phyloP scores from a whole-genome alignment of 2,113 vertebrate genomes.

The Leptobrachium ailaonicum region DNA sequence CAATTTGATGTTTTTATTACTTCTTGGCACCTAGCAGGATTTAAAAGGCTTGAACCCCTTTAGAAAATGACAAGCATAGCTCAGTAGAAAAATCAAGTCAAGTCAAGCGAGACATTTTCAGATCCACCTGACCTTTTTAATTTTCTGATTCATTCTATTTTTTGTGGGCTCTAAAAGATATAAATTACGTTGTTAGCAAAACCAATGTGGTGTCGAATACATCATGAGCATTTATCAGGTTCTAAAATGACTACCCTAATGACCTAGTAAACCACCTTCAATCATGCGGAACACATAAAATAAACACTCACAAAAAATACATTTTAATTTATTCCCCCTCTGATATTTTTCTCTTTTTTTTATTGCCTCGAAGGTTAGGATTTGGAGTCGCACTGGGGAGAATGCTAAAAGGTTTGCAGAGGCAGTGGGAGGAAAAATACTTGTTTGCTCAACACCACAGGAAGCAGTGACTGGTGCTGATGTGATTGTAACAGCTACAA shows the following conservation, averaged over 20 bases:
- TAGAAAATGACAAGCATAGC: too few relatives aligned
- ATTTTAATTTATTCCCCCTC: background rate
- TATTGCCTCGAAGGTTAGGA: conserved; percentile 72
- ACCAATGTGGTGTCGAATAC: background rate
- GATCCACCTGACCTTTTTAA: too few relatives aligned
- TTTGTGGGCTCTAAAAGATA: background rate
- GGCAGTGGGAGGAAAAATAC: conserved; percentile 66
- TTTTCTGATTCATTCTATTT: too few relatives aligned
- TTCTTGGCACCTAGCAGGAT: too few relatives aligned
- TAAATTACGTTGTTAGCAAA: background rate
- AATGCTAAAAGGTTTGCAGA: conserved; percentile 68
- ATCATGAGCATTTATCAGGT: background rate
- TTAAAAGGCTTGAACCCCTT: too few relatives aligned
- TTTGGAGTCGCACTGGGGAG: conserved; percentile 81
- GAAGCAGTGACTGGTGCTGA: conserved; percentile 86
- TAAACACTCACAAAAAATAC: background rate
- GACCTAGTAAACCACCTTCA: background rate
- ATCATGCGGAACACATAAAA: background rate
- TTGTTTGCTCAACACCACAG: conserved; percentile 71
- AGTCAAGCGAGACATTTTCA: too few relatives aligned
- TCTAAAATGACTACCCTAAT: background rate
- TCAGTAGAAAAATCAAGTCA: too few relatives aligned
- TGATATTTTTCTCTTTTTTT: background rate
- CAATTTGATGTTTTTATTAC: too few relatives aligned
- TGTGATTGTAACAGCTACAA: conserved; percentile 87